Base-by-base conservation (phyloP, 2,888 invertebrate species). In the Ophraella communa region DNA sequence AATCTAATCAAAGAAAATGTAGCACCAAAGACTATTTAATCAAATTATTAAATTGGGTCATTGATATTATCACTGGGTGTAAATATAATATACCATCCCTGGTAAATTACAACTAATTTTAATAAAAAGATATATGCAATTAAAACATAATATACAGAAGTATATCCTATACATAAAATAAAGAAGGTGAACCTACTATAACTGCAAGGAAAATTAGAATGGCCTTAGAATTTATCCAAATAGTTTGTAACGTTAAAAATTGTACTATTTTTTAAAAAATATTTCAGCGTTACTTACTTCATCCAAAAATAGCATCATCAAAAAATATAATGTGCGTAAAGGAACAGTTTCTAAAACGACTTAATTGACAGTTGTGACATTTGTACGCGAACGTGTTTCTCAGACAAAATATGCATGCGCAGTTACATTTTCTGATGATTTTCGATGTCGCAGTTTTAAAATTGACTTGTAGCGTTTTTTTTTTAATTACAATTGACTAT, bases 401-500 rank as follows among this genome's bases (percentile, higher is more conserved):
- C 17, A 14, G 14, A 17, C 7, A 3, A 8, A 39, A 17, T 39
- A 7, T 14, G 20, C 18, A 3, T 17, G 3, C 18, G 21, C 11
- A 21, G 10, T 39, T 39, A 39, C 39, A 39, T 39, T 39, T 39
- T 39, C 39, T 5, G 39, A 39, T 39, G 39, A 39, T 39, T 39
- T 39, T 39, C 39, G 39, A 39, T 39, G 39, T 17, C 21, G 21
- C 11, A 10, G n/a, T 27, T 23, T 49, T 21, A 45, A 69, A 70
- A 68, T 67, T 56, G 66, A 69, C 65, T 61, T 55, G 54, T 65
- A 68, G 65, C 65, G 62, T 62, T 71, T 71, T 53, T 53, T 61
- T 68, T 62, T 62, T 57, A 58, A 72, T 68, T 65, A 71, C 73
- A 74, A 75, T 74, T 75, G 74, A 75, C 74, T 74, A 73, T 71